A percentile compares a stretch with the other conserved stretches of the same genome.
phyloP scores from a whole-genome alignment of 2,888 invertebrate species.

The Drosophila kambysellisi region DNA sequence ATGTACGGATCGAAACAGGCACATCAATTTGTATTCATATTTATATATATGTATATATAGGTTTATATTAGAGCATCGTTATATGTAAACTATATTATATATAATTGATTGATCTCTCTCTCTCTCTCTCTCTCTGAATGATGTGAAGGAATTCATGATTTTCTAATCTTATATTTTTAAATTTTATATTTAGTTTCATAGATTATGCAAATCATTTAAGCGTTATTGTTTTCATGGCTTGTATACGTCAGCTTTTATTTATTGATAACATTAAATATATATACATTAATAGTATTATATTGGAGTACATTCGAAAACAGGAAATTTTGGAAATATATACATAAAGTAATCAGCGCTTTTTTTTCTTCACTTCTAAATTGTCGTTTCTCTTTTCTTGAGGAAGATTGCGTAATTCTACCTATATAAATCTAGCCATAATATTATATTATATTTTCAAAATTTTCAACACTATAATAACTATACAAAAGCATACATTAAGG shows the following conservation, averaged over 20 bases:
- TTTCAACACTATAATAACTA: not conserved
- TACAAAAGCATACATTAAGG: constrained; percentile 17
- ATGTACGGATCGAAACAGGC: constrained; percentile 31
- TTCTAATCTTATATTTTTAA: not conserved
- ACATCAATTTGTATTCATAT: constrained; percentile 6
- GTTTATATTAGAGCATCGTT: not conserved
- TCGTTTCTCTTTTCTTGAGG: not conserved
- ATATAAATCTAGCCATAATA: not conserved
- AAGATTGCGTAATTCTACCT: not conserved
- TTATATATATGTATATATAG: not conserved
- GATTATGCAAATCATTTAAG: constrained; percentile 17
- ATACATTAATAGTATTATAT: not conserved
- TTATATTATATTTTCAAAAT: not conserved
- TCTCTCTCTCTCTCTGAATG: not conserved
- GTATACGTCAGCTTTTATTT: not conserved
- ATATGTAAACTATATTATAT: not conserved
- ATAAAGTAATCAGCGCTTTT: not conserved
- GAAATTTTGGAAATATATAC: not conserved
- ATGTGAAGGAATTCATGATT: not conserved
- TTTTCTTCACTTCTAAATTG: not conserved
- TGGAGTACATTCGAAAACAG: not conserved
- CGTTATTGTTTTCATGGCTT: not conserved
- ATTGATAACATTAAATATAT: not conserved
- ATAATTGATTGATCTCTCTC: not conserved
- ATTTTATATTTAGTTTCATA: constrained; percentile 1